Conservation (phyloP, 64 coral and sea anemone genomes). For the Montipora efflorescens region DNA sequence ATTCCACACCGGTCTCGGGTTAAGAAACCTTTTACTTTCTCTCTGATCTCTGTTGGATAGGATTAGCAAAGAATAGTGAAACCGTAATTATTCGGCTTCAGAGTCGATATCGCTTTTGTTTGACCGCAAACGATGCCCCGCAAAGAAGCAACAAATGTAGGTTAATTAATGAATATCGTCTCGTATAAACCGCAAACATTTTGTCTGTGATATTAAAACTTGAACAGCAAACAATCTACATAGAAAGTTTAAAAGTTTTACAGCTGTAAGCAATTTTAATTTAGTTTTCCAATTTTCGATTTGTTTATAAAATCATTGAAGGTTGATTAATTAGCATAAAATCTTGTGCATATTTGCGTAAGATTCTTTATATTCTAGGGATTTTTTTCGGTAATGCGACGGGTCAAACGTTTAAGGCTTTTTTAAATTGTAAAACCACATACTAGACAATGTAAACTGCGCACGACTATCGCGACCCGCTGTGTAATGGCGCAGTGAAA, state of each 20-base stretch:
- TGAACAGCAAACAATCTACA: no score
- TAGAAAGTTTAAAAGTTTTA: no score
- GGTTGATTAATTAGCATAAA: no score
- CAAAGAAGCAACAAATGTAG: background rate
- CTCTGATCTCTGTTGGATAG: slow-evolving; percentile 4
- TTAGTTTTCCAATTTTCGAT: background rate
- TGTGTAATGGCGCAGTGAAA: no score
- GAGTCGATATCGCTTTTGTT: background rate
- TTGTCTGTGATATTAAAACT: background rate
- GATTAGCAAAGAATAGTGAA: slow-evolving; percentile 22
- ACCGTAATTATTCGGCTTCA: background rate
- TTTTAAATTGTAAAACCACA: no score
- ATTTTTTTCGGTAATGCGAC: background rate
- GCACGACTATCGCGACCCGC: no score
- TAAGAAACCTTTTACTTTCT: background rate
- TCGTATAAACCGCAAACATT: slow-evolving; percentile 1
- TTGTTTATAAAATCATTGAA: no score
- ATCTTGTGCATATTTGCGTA: no score
- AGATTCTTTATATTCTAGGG: background rate
- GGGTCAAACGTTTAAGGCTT: no score
- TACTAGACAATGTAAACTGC: no score
- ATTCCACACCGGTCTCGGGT: background rate
- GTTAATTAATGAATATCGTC: background rate
- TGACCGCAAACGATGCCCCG: background rate
- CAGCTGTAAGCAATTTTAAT: background rate